phyloP scores from a whole-genome alignment of 1,140 invertebrate genomes.

The Lordiphosa collinella region DNA sequence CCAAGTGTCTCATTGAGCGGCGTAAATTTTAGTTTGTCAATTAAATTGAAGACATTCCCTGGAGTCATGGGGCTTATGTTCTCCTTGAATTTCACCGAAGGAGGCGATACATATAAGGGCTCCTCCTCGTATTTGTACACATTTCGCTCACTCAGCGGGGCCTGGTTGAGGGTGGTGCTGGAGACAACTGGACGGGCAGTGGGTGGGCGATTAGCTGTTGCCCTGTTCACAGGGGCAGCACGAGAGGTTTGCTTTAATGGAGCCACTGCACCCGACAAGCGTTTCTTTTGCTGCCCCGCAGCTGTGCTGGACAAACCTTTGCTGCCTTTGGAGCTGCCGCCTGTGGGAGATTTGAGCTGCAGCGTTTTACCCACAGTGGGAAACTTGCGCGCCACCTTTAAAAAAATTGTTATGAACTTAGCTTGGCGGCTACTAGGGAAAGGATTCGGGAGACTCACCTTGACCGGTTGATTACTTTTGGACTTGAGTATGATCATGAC shows the following conservation, averaged over 20 bases:
- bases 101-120: no score
- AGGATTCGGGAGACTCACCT: conserved; percentile 52
- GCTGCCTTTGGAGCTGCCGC: conserved; percentile 28
- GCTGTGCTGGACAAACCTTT: conserved; percentile 3
- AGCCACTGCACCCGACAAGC: conserved; percentile 19
- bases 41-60: conserved; percentile 52
- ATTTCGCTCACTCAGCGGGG: no score
- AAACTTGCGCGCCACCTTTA: conserved; percentile 63
- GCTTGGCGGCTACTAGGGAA: no score
- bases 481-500: conserved; percentile 84
- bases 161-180: no score
- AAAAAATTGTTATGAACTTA: no score
- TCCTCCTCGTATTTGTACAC: no score
- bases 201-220: no score
- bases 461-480: conserved; percentile 49
- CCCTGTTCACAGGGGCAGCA: neutral
- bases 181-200: no score
- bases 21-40: conserved; percentile 74
- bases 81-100: no score
- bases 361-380: conserved; percentile 66
- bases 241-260: conserved; percentile 19
- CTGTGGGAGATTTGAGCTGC: conserved; percentile 58
- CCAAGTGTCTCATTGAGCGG: conserved; percentile 31
- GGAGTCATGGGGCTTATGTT: conserved; percentile 66
- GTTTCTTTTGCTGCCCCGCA: conserved; percentile 47